Conservation (phyloP, 2,888 invertebrate genomes). For the Xestia sexstrigata region DNA sequence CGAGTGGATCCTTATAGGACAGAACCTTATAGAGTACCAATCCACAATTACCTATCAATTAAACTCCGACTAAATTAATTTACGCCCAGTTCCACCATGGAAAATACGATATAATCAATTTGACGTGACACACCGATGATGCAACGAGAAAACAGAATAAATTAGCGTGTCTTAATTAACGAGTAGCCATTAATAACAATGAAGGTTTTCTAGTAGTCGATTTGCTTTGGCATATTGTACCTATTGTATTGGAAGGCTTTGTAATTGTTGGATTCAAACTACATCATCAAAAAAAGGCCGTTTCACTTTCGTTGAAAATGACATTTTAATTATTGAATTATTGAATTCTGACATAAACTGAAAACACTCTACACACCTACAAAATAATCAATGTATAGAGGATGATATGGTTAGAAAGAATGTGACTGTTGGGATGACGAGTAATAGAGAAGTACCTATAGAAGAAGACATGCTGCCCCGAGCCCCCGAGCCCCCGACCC, state of each 20-base stretch:
- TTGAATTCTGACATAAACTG: too few species aligned
- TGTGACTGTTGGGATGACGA: background rate
- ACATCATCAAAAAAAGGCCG: background rate
- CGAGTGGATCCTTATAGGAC: background rate
- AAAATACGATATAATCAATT: slow-evolving; percentile 22
- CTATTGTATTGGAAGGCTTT: background rate
- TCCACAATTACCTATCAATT: slow-evolving; percentile 3
- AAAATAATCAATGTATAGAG: background rate
- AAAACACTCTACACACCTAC: too few species aligned
- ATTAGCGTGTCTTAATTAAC: slow-evolving; percentile 62
- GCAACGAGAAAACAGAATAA: slow-evolving; percentile 46
- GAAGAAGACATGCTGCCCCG: background rate
- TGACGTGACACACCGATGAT: slow-evolving; percentile 34
- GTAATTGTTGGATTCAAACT: background rate
- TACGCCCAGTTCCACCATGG: slow-evolving; percentile 2
- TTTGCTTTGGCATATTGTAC: slow-evolving; percentile 22
- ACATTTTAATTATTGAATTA: background rate
- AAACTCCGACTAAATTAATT: slow-evolving; percentile 3
- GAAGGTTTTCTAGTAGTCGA: slow-evolving; percentile 52
- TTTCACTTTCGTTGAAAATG: background rate
- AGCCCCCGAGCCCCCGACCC: too few species aligned
- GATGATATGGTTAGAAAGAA: background rate
- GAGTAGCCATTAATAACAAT: slow-evolving; percentile 44
- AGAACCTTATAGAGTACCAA: background rate
- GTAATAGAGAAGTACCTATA: background rate